phyloP scores from a whole-genome alignment of 1,140 invertebrate species.

The Apis mellifera region DNA sequence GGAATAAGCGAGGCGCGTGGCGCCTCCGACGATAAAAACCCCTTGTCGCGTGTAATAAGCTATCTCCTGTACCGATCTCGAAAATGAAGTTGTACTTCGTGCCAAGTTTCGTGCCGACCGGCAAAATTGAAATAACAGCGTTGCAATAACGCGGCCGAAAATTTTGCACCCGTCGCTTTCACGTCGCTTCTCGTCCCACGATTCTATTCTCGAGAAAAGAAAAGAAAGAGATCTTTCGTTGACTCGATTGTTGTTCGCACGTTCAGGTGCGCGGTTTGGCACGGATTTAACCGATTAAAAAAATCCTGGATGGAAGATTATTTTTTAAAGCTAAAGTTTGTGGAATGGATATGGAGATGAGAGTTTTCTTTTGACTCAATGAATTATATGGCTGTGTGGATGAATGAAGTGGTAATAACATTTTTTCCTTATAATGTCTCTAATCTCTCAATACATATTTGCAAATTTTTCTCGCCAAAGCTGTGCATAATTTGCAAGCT shows the following conservation, averaged over 20 bases:
- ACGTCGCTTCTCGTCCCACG: background rate
- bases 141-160: conserved; percentile 7
- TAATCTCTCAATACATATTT: too few relatives aligned
- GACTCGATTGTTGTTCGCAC: background rate
- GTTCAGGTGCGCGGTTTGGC: conserved; percentile 10
- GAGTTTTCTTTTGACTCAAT: too few relatives aligned
- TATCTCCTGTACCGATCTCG: background rate
- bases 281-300: background rate
- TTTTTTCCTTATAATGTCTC: too few relatives aligned
- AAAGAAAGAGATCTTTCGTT: background rate
- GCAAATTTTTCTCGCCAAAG: too few relatives aligned
- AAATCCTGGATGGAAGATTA: conserved; percentile 24
- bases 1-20: conserved; percentile 8
- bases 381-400: too few relatives aligned
- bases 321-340: conserved; percentile 5
- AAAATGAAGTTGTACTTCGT: conserved; percentile 42
- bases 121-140: conserved; percentile 17
- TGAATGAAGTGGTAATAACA: too few relatives aligned
- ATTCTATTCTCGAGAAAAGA: too few relatives aligned
- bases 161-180: conserved; percentile 18
- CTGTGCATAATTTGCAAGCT: too few relatives aligned
- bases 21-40: conserved; percentile 9
- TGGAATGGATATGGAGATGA: too few relatives aligned
- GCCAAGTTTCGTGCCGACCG: conserved; percentile 33
- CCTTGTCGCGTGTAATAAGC: conserved; percentile 4